Evolutionary conservation across 1,140 invertebrate genomes (phyloP).

Genomic region (Micrasema minimum): DNA sequence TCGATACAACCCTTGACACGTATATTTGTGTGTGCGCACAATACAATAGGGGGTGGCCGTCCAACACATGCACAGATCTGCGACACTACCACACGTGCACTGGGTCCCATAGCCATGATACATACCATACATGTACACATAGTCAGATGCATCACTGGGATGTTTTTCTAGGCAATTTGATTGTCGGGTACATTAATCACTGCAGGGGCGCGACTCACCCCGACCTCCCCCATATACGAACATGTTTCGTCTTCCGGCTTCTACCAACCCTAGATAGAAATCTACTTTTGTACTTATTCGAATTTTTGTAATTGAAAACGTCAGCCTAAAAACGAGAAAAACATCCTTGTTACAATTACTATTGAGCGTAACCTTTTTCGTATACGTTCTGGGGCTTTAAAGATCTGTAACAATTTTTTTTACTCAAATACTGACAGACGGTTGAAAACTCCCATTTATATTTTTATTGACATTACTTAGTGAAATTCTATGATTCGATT

Average conservation of each 20-base stretch:
- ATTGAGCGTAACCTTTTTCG: not conserved
- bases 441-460: too few relatives aligned
- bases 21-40: not conserved
- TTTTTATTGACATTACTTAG: too few relatives aligned
- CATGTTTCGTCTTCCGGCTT: too few relatives aligned
- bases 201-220: conserved; percentile 27
- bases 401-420: too few relatives aligned
- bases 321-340: conserved; percentile 12
- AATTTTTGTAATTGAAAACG: conserved; percentile 13
- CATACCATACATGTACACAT: too few relatives aligned
- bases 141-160: conserved; percentile 43
- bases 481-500: too few relatives aligned
- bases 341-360: not conserved
- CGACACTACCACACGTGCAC: conserved; percentile 34
- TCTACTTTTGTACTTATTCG: conserved; percentile 7
- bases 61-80: conserved; percentile 12
- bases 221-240: not conserved
- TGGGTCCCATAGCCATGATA: conserved; percentile 18
- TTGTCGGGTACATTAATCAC: conserved; percentile 61
- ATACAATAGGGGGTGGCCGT: not conserved
- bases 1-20: conserved; percentile 29
- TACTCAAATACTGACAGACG: too few relatives aligned
- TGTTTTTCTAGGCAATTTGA: conserved; percentile 64
- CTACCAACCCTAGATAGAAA: too few relatives aligned
- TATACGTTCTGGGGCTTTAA: not conserved